phyloP scores from a whole-genome alignment of 2,888 invertebrate species.

The Linhomoeus sp. region DNA sequence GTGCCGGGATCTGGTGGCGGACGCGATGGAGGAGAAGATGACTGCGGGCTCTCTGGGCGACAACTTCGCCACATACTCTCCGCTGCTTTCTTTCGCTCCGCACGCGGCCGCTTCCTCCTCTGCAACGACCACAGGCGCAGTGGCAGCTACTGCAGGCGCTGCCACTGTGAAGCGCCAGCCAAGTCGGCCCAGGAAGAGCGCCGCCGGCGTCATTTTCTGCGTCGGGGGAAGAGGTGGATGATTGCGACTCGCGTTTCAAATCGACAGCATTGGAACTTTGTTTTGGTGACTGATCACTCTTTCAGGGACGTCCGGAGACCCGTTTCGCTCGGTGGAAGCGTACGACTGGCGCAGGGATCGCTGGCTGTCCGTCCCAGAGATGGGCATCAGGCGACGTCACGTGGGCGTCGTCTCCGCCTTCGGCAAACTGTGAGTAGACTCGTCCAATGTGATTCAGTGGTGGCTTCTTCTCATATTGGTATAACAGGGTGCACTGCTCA shows the following conservation, averaged over 20 bases:
- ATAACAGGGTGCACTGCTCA: neutral
- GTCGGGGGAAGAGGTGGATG: conserved; percentile 33
- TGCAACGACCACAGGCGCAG: no score
- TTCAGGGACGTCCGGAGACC: conserved; percentile 30
- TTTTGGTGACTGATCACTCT: neutral
- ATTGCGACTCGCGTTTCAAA: neutral
- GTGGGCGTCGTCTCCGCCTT: conserved; percentile 33
- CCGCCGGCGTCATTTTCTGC: conserved; percentile 36
- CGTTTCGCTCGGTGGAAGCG: conserved; percentile 32
- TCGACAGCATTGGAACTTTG: neutral
- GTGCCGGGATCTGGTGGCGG: conserved; percentile 31
- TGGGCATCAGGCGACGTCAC: conserved; percentile 33
- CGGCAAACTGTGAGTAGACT: conserved; percentile 19
- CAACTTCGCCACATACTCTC: neutral
- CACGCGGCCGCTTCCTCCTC: no score
- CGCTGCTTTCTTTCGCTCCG: no score
- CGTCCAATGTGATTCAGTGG: neutral
- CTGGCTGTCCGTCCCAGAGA: conserved; percentile 33
- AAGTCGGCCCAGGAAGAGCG: conserved; percentile 29
- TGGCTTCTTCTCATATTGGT: neutral
- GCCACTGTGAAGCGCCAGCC: neutral
- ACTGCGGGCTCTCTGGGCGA: neutral
- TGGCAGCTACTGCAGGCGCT: conserved; percentile 14
- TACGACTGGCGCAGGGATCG: conserved; percentile 32
- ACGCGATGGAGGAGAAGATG: conserved; percentile 23